Percentiles rank a stretch among this genome's conserved stretches.
Conservation (phyloP, 2,888 invertebrate species). For the Eristalis arbustorum region DNA sequence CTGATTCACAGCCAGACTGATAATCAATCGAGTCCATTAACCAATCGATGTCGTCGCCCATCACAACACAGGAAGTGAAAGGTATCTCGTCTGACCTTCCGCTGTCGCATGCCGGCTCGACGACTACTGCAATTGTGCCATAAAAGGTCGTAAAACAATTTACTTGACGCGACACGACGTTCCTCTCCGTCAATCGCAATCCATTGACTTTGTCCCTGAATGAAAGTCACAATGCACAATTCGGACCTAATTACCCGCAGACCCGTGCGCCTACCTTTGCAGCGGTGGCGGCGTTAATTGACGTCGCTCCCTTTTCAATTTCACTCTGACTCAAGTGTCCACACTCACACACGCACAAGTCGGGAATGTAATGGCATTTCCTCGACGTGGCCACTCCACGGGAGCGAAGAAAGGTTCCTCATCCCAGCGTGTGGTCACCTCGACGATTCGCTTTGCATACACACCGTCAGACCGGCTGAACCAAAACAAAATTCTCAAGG, state of each 20-base stretch:
- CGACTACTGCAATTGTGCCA: neutral
- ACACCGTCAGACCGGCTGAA: neutral
- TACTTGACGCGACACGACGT: conserved; percentile 52
- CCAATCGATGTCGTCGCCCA: neutral
- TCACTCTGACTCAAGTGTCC: neutral
- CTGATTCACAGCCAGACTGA: neutral
- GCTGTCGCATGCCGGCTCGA: neutral
- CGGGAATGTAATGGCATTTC: neutral
- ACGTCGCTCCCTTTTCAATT: conserved; percentile 8
- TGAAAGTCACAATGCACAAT: conserved; percentile 19
- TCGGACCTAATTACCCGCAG: conserved; percentile 22
- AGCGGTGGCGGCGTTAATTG: conserved; percentile 20
- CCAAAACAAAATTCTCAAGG: conserved; percentile 10
- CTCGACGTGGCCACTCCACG: neutral
- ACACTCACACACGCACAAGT: neutral
- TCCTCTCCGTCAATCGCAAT: conserved; percentile 8
- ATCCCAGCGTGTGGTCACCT: conserved; percentile 20
- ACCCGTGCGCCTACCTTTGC: neutral
- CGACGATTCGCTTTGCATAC: conserved; percentile 33
- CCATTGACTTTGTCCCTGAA: conserved; percentile 8
- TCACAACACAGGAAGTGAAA: neutral
- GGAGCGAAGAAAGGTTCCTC: neutral
- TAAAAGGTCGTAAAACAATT: conserved; percentile 36
- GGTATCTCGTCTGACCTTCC: neutral
- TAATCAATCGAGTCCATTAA: neutral